phyloP scores from a whole-genome alignment of 2,888 invertebrate species.

The Caenorhabditis doughertyi region DNA sequence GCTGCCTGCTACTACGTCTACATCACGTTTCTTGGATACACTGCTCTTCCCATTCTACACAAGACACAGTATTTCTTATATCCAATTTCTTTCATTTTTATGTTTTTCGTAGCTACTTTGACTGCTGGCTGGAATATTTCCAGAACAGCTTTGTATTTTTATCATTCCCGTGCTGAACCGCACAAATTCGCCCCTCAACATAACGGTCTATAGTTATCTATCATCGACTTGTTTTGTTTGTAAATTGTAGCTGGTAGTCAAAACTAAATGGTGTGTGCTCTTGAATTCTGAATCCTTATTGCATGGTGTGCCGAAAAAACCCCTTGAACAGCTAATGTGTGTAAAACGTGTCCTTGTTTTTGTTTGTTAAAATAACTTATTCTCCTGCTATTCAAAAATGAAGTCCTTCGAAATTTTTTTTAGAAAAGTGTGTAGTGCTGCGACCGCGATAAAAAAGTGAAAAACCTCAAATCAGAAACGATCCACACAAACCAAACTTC shows the following conservation, averaged over 20 bases:
- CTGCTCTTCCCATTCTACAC: constrained; percentile 91
- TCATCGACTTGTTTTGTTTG: constrained; percentile 31
- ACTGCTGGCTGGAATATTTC: constrained; percentile 90
- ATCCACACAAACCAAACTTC: constrained; percentile 29
- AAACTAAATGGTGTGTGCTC: constrained; percentile 28
- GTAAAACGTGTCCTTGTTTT: constrained; percentile 48
- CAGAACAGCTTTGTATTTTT: constrained; percentile 78
- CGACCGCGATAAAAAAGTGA: constrained; percentile 28
- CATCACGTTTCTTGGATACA: constrained; percentile 97
- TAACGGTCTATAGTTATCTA: constrained; percentile 6
- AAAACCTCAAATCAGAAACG: constrained; percentile 17
- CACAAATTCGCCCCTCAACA: constrained; percentile 58
- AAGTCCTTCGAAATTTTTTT: not conserved
- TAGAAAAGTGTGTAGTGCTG: constrained; percentile 1
- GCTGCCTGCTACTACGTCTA: constrained; percentile 94
- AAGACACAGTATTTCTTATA: constrained; percentile 91
- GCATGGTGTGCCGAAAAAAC: constrained; percentile 50
- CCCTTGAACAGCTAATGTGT: constrained; percentile 43
- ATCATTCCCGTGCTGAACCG: constrained; percentile 78
- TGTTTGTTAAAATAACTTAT: constrained; percentile 35
- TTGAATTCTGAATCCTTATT: constrained; percentile 22
- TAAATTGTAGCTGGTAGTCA: constrained; percentile 34
- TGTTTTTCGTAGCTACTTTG: constrained; percentile 90
- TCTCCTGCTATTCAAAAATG: not conserved
- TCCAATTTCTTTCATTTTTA: constrained; percentile 89